Evolutionary conservation across 2,888 invertebrate species (phyloP), one percentile per base, ranked within the genome.

Genomic region (Diadegma fenestrale): DNA sequence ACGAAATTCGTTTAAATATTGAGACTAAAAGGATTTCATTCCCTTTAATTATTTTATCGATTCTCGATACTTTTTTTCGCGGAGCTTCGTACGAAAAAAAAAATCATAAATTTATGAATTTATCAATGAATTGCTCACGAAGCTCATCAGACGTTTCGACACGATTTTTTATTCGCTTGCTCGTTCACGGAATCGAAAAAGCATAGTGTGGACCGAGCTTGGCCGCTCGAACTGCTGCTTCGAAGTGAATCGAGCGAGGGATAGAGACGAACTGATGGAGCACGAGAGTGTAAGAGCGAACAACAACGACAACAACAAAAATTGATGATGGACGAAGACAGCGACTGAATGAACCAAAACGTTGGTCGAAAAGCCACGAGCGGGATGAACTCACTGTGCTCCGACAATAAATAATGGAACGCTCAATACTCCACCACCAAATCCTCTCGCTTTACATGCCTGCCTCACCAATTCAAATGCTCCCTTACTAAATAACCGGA

Each of bases 361-460:
- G 43, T 17, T 75, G 45, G 45, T 45, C 75, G 75, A 84, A 80
- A 81, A 71, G 69, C 71, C 69, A 54, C 71, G 75, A 48, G 80
- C 22, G 33, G 41, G 75, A 76, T 73, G 72, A 72, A 78, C 64
- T 78, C 63, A 75, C 69, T 71, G n/a, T n/a, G 76, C 69, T 43
- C 75, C 63, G 12, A 71, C 68, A 68, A 77, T 73, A 68, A 64
- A 84, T 76, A 76, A 84, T 80, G 48, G 84, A 80, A 76, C 84
- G 75, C 63, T 80, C 75, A 80, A 63, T 79, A 54, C 30, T 45
- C 41, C 22, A 22, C 66, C 64, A 26, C 22, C 58, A 26, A 26
- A 26, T 1, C 58, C 37, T 0, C 51, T 0, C 51, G 51, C 17
- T 71, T 33, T 71, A 26, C 64, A 64, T 64, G 19, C 45, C 45